phyloP scores from a whole-genome alignment of 1,140 invertebrate genomes.

The Bilobella aurantiaca region DNA sequence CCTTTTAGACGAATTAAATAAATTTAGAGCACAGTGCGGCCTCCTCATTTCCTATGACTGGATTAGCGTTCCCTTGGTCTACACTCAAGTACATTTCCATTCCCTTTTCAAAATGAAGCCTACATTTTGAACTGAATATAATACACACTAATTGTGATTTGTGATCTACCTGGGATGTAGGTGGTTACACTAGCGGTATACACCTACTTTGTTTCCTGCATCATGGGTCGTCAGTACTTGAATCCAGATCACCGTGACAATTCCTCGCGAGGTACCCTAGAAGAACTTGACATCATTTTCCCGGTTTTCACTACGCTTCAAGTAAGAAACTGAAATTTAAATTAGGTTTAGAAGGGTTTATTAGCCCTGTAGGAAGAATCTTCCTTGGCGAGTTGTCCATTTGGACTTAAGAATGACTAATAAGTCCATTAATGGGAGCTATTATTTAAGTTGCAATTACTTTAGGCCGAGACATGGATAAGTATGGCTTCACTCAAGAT shows the following conservation, averaged over 20 bases:
- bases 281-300: slow-evolving; percentile 64
- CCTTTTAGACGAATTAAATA: slow-evolving; percentile 77
- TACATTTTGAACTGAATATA: too few relatives aligned
- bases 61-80: slow-evolving; percentile 83
- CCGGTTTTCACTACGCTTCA: slow-evolving; percentile 74
- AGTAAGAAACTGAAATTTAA: too few relatives aligned
- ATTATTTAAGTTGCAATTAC: too few relatives aligned
- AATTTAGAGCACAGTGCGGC: slow-evolving; percentile 73
- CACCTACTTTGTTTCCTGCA: slow-evolving; percentile 70
- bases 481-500: too few relatives aligned
- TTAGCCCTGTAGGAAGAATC: too few relatives aligned
- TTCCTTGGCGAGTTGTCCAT: too few relatives aligned
- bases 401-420: too few relatives aligned
- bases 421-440: too few relatives aligned
- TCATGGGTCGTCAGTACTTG: slow-evolving; percentile 74
- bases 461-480: too few relatives aligned
- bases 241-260: slow-evolving; percentile 37
- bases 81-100: slow-evolving; percentile 62
- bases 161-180: slow-evolving; percentile 39
- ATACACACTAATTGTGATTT: background rate
- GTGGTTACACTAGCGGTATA: slow-evolving; percentile 87
- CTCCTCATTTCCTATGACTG: slow-evolving; percentile 72
- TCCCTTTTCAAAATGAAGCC: background rate
- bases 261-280: slow-evolving; percentile 42
- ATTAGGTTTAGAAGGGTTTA: too few relatives aligned